These are phyloP conservation scores for Meloidogyne exigua DNA, from an alignment of 1,140 invertebrate species.

Conservation along the genomic window DNA sequence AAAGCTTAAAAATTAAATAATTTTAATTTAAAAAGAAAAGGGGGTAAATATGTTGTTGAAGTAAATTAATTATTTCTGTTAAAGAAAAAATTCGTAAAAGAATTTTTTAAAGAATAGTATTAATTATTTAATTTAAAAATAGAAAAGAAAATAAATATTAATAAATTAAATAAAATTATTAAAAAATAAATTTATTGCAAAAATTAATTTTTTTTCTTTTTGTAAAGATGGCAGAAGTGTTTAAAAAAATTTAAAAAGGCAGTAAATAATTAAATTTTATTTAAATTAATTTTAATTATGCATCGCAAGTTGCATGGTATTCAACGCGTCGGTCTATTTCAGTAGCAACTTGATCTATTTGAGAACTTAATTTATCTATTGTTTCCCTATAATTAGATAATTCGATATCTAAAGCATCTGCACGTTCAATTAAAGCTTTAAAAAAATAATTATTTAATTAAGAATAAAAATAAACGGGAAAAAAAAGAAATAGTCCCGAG, in stretches of 20 bases:
- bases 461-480: slow-evolving; percentile 9
- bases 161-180: too few species aligned
- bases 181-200: too few species aligned
- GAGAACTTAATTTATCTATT: slow-evolving; percentile 33
- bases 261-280: background rate
- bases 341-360: slow-evolving; percentile 43
- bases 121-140: too few species aligned
- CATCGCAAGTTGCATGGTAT: slow-evolving; percentile 42
- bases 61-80: too few species aligned
- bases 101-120: too few species aligned
- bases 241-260: background rate
- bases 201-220: background rate
- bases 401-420: slow-evolving; percentile 50
- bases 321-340: slow-evolving; percentile 49
- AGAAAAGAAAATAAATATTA: too few species aligned
- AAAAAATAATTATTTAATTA: slow-evolving; percentile 21
- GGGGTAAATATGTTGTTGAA: too few species aligned
- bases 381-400: slow-evolving; percentile 28
- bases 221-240: background rate
- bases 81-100: too few species aligned
- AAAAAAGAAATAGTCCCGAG: too few species aligned
- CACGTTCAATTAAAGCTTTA: slow-evolving; percentile 45
- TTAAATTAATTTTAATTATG: slow-evolving; percentile 9
- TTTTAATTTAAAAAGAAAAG: too few species aligned
- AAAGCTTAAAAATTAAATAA: too few species aligned